Evolutionary conservation across 2,113 vertebrate genomes (phyloP).

Genomic region (Nanger granti): DNA sequence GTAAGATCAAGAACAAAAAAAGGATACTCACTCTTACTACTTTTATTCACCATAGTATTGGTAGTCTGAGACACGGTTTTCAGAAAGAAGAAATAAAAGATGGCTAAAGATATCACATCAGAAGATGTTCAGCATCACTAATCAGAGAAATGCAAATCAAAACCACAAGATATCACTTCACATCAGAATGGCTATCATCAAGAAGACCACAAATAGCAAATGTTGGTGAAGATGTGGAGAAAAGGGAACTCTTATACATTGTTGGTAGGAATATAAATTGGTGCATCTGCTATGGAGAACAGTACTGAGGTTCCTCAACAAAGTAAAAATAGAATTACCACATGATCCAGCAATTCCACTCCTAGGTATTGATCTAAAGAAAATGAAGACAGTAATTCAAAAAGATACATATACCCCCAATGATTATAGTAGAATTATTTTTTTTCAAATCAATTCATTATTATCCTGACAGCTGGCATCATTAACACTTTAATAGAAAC

Average conservation of each 20-base stretch:
- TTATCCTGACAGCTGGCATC: conserved; percentile 57
- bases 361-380: neutral
- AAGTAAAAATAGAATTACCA: neutral
- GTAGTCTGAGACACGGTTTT: neutral
- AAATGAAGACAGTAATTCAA: neutral
- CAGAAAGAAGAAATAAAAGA: neutral
- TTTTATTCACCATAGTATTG: neutral
- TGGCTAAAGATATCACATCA: neutral
- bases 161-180: neutral
- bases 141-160: neutral
- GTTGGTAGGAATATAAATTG: neutral
- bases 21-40: neutral
- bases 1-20: neutral
- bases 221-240: neutral
- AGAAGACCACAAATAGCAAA: neutral
- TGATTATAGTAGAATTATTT: neutral
- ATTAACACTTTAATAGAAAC: conserved; percentile 71
- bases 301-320: neutral
- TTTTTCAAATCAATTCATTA: conserved; percentile 68
- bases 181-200: neutral
- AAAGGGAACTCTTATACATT: neutral
- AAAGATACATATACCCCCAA: neutral
- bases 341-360: neutral
- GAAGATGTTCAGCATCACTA: neutral
- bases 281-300: neutral